Base-by-base conservation (phyloP, 2,888 invertebrate species). In the Andrena minutula region DNA sequence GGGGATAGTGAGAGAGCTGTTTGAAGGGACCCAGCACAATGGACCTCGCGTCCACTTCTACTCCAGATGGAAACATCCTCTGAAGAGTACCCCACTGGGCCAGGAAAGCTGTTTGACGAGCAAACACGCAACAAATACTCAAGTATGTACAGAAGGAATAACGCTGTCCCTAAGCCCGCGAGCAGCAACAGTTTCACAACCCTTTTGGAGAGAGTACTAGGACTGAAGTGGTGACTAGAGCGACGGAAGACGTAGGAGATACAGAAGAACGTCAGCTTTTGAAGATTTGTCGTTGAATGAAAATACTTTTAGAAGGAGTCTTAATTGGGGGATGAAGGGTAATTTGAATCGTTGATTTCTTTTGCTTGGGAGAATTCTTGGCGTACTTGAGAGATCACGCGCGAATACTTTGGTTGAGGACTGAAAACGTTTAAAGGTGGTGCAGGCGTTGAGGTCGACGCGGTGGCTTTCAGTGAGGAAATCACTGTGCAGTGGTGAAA, bases 111-210 rank as follows among this genome's bases (percentile, higher is more conserved):
- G 87, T 88, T 90, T 83, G 75, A 80, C 78, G 72, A 77, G 84
- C 81, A 88, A 89, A 90, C 87, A 87, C 83, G 64, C 32, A 69
- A 76, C 85, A 88, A 89, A 89, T 84, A 89, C 53, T 78, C 63
- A 69, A 85, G 86, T 86, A 71, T 89, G 77, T 86, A 72, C 84
- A 72, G 64, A 76, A 80, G 47, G 78, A 82, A 82, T 81, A 81
- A 84, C 75, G 80, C 49, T 60, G 61, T 51, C 30, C 72, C 71
- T 26, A 41, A 72, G 78, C 79, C 74, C 79, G 70, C 63, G 70
- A 71, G 53, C 61, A 26, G 49, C 58, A 47, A 26, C 5, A 20
- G 28, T 63, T 71, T 69, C 65, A 12, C 23, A 72, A 56, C 65
- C 56, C 72, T 73, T 82, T 58, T 76, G 20, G 35, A 68, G 75